Evolutionary conservation across 1,140 invertebrate genomes (phyloP).

Genomic region (Apis mellifera): Amel_HAv3.1 CM009934.2:11163001-11163500

Average conservation of each 20-base stretch:
- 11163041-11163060: constrained; percentile 26
- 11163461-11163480: not conserved
- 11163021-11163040: constrained; percentile 66
- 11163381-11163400: no score
- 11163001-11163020: constrained; percentile 62
- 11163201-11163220: constrained; percentile 47
- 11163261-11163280: constrained; percentile 49
- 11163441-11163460: not conserved
- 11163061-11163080: constrained; percentile 41
- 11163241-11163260: constrained; percentile 44
- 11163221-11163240: constrained; percentile 52
- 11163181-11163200: constrained; percentile 70
- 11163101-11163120: constrained; percentile 52
- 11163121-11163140: constrained; percentile 76
- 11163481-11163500: no score
- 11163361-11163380: not conserved
- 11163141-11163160: constrained; percentile 82
- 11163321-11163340: constrained; percentile 12
- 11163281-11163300: constrained; percentile 22
- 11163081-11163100: constrained; percentile 35
- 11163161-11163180: constrained; percentile 82
- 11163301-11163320: not conserved
- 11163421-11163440: not conserved
- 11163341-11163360: not conserved
- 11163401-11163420: not conserved